Conservation (phyloP, 2,888 invertebrate species). For the Protodeltote pygarga region DNA sequence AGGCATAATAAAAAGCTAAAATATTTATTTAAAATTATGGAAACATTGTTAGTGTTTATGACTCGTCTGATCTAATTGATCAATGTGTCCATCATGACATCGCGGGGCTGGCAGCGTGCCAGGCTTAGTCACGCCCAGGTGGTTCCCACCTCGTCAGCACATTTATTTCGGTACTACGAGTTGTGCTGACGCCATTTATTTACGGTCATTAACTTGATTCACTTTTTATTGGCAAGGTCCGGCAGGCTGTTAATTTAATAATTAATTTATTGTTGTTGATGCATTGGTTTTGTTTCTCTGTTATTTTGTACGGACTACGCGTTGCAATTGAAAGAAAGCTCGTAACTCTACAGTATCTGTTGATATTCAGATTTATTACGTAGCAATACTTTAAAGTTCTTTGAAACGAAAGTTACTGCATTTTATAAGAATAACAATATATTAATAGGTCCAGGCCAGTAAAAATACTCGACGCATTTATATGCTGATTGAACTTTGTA, state of each 20-base stretch:
- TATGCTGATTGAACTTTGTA: no score
- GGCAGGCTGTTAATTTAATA: slow-evolving; percentile 2
- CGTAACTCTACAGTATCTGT: no score
- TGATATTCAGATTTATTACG: no score
- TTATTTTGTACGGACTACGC: no score
- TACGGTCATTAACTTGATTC: background rate
- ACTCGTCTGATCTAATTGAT: background rate
- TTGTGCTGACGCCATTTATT: background rate
- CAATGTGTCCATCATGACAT: background rate
- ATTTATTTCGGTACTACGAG: background rate
- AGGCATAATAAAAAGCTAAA: background rate
- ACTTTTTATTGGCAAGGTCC: background rate
- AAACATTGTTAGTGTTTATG: background rate
- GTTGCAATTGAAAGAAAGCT: no score
- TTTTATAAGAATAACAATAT: no score
- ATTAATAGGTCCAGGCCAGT: no score
- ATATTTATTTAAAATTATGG: background rate
- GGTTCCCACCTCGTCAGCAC: background rate
- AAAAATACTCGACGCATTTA: no score
- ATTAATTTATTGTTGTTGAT: background rate
- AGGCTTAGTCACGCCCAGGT: slow-evolving; percentile 8
- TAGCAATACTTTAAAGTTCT: no score
- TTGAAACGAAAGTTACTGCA: no score
- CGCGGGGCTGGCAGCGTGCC: slow-evolving; percentile 17
- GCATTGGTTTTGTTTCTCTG: no score